Conservation (phyloP, 2,113 vertebrate genomes). For the Cynoglossus semilaevis region DNA sequence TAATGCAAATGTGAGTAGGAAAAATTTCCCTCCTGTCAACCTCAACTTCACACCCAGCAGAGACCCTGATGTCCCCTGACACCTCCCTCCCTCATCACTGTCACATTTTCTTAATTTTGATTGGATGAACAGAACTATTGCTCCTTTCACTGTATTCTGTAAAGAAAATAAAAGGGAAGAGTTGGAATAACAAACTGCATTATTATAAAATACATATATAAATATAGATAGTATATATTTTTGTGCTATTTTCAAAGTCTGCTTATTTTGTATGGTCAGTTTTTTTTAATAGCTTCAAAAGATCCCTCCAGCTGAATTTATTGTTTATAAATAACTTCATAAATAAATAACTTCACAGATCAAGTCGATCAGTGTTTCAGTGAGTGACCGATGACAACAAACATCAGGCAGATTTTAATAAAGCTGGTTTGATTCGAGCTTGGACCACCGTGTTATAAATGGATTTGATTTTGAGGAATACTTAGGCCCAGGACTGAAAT, state of each 20-base stretch:
- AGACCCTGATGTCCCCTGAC: constrained; percentile 29
- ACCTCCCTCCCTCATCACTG: constrained; percentile 39
- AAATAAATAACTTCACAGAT: no score
- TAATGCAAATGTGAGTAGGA: constrained; percentile 48
- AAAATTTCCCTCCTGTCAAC: constrained; percentile 39
- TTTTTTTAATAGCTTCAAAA: constrained; percentile 27
- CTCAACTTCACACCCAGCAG: constrained; percentile 50
- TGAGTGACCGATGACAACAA: constrained; percentile 25
- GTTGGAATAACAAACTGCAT: constrained; percentile 25
- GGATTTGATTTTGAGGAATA: constrained; percentile 72
- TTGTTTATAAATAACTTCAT: no score
- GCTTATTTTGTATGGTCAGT: no score
- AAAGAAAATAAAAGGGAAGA: constrained; percentile 13
- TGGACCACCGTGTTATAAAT: constrained; percentile 59
- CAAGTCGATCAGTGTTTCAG: neutral
- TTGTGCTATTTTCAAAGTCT: no score
- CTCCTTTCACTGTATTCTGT: neutral
- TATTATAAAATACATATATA: no score
- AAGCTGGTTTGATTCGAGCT: constrained; percentile 31
- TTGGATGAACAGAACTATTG: constrained; percentile 30
- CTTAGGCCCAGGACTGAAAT: constrained; percentile 69
- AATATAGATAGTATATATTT: no score
- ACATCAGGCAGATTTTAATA: constrained; percentile 48
- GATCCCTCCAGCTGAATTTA: no score
- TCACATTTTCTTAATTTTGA: constrained; percentile 31